phyloP scores from a whole-genome alignment of 1,140 invertebrate genomes.

The Drosophila cardini region DNA sequence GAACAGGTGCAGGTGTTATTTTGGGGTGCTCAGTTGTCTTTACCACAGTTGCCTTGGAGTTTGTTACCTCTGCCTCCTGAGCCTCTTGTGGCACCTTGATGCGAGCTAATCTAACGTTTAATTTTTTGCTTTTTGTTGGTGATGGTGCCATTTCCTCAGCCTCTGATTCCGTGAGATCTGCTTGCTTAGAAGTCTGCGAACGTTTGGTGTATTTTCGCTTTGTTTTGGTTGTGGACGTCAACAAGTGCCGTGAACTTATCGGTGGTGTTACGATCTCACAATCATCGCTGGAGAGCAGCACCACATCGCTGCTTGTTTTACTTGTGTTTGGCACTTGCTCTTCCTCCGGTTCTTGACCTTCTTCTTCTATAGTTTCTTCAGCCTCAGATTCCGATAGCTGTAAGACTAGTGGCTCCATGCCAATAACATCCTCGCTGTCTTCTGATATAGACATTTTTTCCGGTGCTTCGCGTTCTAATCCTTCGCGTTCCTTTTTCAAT shows the following conservation, averaged over 20 bases:
- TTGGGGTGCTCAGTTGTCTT: too few relatives aligned
- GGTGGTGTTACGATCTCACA: slow-evolving; percentile 58
- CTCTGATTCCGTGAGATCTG: slow-evolving; percentile 29
- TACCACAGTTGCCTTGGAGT: background rate
- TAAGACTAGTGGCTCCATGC: slow-evolving; percentile 76
- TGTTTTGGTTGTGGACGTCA: background rate
- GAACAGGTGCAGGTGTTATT: too few relatives aligned
- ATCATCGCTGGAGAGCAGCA: slow-evolving; percentile 67
- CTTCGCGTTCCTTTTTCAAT: slow-evolving; percentile 18
- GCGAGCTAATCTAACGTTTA: slow-evolving; percentile 11
- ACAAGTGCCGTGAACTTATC: slow-evolving; percentile 6
- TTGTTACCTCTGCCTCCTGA: background rate
- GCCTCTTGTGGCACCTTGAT: background rate
- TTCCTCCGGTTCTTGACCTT: background rate
- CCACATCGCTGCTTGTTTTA: slow-evolving; percentile 14
- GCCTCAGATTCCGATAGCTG: slow-evolving; percentile 72
- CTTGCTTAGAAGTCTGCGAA: background rate
- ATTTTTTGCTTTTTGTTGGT: background rate
- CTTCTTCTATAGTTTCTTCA: slow-evolving; percentile 16
- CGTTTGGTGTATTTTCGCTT: slow-evolving; percentile 26
- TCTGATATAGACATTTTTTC: slow-evolving; percentile 61
- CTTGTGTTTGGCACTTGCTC: background rate
- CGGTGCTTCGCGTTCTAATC: slow-evolving; percentile 1
- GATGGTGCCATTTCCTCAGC: background rate
- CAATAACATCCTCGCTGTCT: slow-evolving; percentile 63